phyloP scores from a whole-genome alignment of 2,888 invertebrate species.

The Leistus spinibarbis region DNA sequence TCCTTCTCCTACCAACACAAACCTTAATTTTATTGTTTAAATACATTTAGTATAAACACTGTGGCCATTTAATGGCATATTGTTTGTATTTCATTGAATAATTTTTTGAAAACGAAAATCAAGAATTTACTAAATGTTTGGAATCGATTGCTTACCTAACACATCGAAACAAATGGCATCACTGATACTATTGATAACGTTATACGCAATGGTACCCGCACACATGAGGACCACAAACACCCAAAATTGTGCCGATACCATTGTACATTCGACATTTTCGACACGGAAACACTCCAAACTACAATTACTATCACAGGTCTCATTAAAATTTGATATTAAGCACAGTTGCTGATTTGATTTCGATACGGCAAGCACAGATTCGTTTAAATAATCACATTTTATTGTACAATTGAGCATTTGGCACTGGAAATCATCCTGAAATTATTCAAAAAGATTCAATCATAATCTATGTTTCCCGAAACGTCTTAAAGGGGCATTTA shows the following conservation, averaged over 20 bases:
- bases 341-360: slow-evolving; percentile 1
- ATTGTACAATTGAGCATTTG: not conserved
- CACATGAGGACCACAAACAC: slow-evolving; percentile 73
- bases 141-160: slow-evolving; percentile 63
- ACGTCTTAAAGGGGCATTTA: not conserved
- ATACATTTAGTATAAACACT: too few species aligned
- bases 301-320: not conserved
- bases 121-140: not conserved
- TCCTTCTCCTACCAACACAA: slow-evolving; percentile 63
- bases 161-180: slow-evolving; percentile 92
- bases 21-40: too few species aligned
- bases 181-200: slow-evolving; percentile 84
- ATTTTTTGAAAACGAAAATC: not conserved
- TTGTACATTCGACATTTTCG: slow-evolving; percentile 56
- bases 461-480: not conserved
- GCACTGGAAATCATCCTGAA: slow-evolving; percentile 1
- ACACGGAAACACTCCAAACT: slow-evolving; percentile 1
- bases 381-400: not conserved
- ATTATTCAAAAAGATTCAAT: too few species aligned
- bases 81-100: too few species aligned
- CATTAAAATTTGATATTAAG: not conserved
- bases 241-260: slow-evolving; percentile 72
- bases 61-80: too few species aligned
- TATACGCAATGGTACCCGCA: slow-evolving; percentile 78
- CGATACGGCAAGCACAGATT: slow-evolving; percentile 9